Evolutionary conservation across 2,888 invertebrate species (phyloP), one percentile per base, ranked within the genome.

Genomic region (Drosophila eohydei): DNA sequence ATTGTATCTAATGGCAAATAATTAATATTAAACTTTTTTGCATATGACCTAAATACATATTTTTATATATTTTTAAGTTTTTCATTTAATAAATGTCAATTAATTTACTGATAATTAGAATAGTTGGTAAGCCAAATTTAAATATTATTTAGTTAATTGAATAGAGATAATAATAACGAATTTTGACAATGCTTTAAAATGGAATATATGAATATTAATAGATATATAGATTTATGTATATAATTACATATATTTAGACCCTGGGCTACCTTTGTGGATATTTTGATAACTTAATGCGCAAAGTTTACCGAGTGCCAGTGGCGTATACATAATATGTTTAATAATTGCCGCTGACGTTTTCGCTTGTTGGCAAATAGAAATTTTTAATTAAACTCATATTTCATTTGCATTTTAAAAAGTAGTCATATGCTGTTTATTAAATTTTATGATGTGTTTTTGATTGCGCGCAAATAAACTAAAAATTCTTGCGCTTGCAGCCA

Each of bases 311-410:
- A 26, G 43, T 66, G 57, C 51, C 72, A 46, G 50, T 70, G 80
- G 83, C 74, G 63, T 70, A 70, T 64, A 52, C 74, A 62, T 44
- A 78, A 72, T 77, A 40, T 9, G 32, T 26, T 38, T 51, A 14
- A 59, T 50, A 69, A 74, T 46, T 63, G 58, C 44, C 14, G 28
- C 36, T 55, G 63, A 48, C 46, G 36, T 55, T 41, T 34, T n/a
- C 46, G 7, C 54, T 48, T 46, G 46, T 8, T 14, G 46, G 21
- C 26, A 21, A 16, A 16, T 30, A 48, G 26, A 30, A 21, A 51
- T 62, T 51, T 28, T 16, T 50, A 58, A 78, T 51, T 57, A 40
- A 58, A 76, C 70, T 66, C 32, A 4, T 26, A 16, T 36, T 43
- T 55, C 36, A 75, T 62, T 71, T 38, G 51, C 58, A 41, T 28